Percentiles rank a stretch among this genome's conserved stretches.
phyloP scores from a whole-genome alignment of 2,113 vertebrate species.

The Sigmodon hispidus region DNA sequence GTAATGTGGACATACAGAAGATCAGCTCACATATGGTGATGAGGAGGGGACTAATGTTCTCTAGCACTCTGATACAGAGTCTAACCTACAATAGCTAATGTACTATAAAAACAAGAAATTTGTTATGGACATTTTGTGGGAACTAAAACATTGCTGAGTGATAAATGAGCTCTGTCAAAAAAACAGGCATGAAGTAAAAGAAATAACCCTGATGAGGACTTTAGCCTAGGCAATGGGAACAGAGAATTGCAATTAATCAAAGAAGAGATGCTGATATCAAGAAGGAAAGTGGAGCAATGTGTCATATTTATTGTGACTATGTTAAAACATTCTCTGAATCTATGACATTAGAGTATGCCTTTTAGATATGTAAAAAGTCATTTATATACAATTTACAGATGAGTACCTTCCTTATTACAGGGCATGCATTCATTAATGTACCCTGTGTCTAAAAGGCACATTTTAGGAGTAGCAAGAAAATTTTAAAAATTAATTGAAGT shows the following conservation, averaged over 20 bases:
- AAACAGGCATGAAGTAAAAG: background rate
- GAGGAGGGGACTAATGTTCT: background rate
- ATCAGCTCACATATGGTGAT: background rate
- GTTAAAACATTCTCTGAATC: background rate
- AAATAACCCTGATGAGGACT: constrained; percentile 40
- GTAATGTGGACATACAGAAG: background rate
- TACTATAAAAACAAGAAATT: background rate
- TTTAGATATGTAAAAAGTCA: background rate
- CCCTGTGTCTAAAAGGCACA: background rate
- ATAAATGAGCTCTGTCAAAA: constrained; percentile 48
- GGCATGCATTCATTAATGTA: background rate
- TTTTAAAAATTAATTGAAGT: background rate
- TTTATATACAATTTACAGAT: background rate
- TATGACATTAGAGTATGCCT: background rate
- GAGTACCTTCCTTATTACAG: background rate
- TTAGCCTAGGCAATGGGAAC: background rate
- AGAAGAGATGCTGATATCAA: background rate
- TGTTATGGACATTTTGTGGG: background rate
- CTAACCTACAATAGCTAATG: background rate
- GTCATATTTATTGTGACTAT: constrained; percentile 41
- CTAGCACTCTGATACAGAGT: background rate
- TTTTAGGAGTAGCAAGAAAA: background rate
- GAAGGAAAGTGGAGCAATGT: background rate
- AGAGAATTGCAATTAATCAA: constrained; percentile 52
- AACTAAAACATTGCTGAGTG: constrained; percentile 40